Evolutionary conservation across 2,113 vertebrate genomes (phyloP).

Genomic region (Tachysurus fulvidraco): DNA sequence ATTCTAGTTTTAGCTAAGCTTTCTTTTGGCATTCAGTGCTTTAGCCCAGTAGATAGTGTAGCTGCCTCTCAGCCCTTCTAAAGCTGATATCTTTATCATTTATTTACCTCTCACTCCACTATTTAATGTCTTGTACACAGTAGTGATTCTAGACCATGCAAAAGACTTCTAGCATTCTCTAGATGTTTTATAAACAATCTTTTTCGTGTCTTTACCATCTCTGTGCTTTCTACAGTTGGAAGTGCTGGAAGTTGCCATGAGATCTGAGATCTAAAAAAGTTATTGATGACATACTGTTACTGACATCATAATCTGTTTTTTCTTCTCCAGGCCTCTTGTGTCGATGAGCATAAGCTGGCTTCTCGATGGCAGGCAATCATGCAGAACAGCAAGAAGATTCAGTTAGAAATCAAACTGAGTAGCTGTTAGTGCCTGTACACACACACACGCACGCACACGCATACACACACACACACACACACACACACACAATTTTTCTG

Average conservation of each 20-base stretch:
- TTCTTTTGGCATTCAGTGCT: too few relatives aligned
- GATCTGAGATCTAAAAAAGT: background rate
- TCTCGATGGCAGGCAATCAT: background rate
- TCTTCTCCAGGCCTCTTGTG: background rate
- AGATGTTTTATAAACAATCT: background rate
- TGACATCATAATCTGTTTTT: background rate
- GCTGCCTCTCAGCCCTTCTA: background rate
- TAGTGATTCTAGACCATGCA: background rate
- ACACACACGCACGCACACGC: background rate
- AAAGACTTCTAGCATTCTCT: background rate
- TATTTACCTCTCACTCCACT: background rate
- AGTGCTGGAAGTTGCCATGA: background rate
- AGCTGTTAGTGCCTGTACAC: background rate
- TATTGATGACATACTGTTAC: background rate
- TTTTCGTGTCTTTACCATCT: background rate
- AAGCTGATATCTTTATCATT: background rate
- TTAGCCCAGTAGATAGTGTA: background rate
- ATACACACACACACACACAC: background rate
- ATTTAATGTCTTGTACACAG: background rate
- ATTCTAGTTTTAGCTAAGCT: too few relatives aligned
- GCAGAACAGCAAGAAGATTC: background rate
- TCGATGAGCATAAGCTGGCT: background rate
- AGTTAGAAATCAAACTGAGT: background rate
- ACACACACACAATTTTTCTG: background rate
- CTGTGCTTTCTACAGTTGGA: background rate